Evolutionary conservation across 2,888 invertebrate genomes (phyloP), one percentile per base, ranked within the genome.

Genomic region (Vesta saturnalis): DNA sequence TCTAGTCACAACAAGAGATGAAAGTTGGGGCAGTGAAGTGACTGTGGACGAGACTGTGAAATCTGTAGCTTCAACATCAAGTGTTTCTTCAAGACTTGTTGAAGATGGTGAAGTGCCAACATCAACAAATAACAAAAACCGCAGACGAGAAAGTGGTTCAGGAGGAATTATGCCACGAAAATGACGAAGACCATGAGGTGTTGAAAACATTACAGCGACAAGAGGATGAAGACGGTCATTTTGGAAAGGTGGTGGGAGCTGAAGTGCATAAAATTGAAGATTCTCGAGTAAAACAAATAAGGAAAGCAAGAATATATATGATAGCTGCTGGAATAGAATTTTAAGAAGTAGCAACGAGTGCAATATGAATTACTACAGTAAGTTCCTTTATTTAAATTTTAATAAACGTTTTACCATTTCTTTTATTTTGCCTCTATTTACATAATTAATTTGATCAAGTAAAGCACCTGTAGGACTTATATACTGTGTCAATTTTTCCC

Each of bases 381-480:
- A 47, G 16, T 43, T 47, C 15, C 5, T 47, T 47, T 47, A 47
- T 47, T 47, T 47, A 47, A 47, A 47, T 43, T 14, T 3, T 23
- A 23, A 23, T 47, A 15, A 47, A 14, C 3, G 47, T 47, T 15
- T 47, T 16, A 47, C 12, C 12, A 15, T 16, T 16, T 47, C n/a
- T 47, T 47, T 47, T 47, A 8, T 47, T 47, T 15, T 47, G 16
- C 47, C 47, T 47, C 47, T 47, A 47, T 47, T 47, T 47, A 47
- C 47, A 47, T 47, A 47, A 47, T 47, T 47, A 14, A 47, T 47
- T 47, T 47, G 47, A 30, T 8, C 54, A 21, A 21, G 54, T 19
- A 54, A 54, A 54, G 54, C 54, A 19, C 54, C 54, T 54, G 54
- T 12, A 54, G 54, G n/a, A 23, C 23, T n/a, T n/a, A n/a, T n/a